A percentile compares a stretch with the other conserved stretches of the same genome.
Conservation (phyloP, 2,113 vertebrate species). For the Melanostigma gelatinosum region DNA sequence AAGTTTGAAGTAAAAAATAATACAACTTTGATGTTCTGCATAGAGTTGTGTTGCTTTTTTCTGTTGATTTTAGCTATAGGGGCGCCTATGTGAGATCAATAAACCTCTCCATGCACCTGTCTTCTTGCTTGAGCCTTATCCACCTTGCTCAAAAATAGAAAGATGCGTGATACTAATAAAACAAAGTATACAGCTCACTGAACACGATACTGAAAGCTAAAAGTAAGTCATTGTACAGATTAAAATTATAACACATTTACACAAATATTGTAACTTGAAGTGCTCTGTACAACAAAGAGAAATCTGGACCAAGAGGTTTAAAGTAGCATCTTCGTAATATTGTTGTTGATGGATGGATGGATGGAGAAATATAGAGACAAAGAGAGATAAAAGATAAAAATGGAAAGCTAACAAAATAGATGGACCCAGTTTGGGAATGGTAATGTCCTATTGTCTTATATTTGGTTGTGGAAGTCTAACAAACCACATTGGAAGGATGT, state of each 20-base stretch:
- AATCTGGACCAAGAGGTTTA: neutral
- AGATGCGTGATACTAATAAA: neutral
- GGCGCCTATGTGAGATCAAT: neutral
- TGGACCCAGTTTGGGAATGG: constrained; percentile 16
- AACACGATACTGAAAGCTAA: neutral
- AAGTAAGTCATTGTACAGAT: neutral
- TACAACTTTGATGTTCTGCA: neutral
- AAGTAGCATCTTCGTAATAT: neutral
- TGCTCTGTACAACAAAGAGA: neutral
- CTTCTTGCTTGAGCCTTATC: neutral
- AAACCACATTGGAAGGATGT: constrained; percentile 24
- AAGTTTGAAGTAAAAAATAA: neutral
- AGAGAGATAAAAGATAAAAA: neutral
- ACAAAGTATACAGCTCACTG: neutral
- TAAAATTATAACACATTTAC: neutral
- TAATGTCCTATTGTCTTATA: constrained; percentile 25
- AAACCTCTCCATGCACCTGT: neutral
- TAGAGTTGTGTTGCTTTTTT: neutral
- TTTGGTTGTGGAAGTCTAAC: constrained; percentile 32
- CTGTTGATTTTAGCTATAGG: constrained; percentile 6
- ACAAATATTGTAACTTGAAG: neutral
- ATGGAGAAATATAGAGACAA: neutral
- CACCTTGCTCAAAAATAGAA: neutral
- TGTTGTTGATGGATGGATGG: no score
- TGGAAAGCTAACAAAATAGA: constrained; percentile 18